phyloP scores from a whole-genome alignment of 2,797 vertebrate species.

The Eulemur mongoz region DNA sequence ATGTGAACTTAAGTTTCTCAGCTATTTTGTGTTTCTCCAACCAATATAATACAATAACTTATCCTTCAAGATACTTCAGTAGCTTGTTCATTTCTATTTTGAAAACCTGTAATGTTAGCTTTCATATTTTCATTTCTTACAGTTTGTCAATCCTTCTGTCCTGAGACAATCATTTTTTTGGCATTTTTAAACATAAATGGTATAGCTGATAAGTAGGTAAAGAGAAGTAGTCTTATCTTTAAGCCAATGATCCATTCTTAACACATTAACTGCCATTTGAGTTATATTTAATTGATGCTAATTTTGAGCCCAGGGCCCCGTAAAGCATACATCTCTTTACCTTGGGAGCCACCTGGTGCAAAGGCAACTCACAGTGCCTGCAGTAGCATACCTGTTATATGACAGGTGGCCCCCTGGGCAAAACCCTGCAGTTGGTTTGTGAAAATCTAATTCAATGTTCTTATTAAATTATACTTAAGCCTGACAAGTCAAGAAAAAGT shows the following conservation, averaged over 20 bases:
- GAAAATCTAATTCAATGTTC: too few relatives aligned
- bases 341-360: too few relatives aligned
- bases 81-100: not conserved
- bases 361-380: too few relatives aligned
- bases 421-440: too few relatives aligned
- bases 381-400: too few relatives aligned
- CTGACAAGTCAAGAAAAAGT: too few relatives aligned
- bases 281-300: too few relatives aligned
- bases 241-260: constrained; percentile 23
- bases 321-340: too few relatives aligned
- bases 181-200: not conserved
- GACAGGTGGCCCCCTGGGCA: too few relatives aligned
- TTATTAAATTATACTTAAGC: too few relatives aligned
- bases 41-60: not conserved
- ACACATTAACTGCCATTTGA: not conserved
- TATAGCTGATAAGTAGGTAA: not conserved
- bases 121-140: not conserved
- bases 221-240: not conserved
- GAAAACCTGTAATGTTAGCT: not conserved
- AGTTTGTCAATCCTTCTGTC: not conserved
- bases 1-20: not conserved
- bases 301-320: too few relatives aligned
- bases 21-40: not conserved
- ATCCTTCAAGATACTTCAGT: constrained; percentile 3
- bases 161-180: not conserved